phyloP scores from a whole-genome alignment of 2,113 vertebrate genomes.

The Castor canadensis region DNA sequence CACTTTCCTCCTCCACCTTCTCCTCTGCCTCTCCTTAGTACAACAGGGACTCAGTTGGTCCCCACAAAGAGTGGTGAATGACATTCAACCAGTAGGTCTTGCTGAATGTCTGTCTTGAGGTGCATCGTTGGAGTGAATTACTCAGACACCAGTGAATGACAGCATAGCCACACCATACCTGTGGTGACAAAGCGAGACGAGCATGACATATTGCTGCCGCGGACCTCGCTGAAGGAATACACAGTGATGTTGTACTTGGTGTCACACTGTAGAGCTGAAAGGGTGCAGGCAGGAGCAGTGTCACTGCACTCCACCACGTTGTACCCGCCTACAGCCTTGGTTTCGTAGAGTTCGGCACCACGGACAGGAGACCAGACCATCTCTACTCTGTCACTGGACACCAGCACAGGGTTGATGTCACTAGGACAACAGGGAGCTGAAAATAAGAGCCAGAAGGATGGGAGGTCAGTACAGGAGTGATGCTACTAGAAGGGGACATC shows the following conservation, averaged over 20 bases:
- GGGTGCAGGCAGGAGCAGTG: slow-evolving; percentile 87
- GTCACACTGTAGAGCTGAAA: slow-evolving; percentile 90
- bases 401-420: slow-evolving; percentile 81
- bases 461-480: neutral
- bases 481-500: accelerated
- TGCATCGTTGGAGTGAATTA: neutral
- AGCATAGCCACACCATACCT: slow-evolving; percentile 77
- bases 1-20: neutral
- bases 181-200: slow-evolving; percentile 82
- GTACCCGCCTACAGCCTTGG: slow-evolving; percentile 81
- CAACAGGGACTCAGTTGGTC: neutral
- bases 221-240: slow-evolving; percentile 89
- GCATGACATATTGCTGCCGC: slow-evolving; percentile 89
- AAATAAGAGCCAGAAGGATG: neutral
- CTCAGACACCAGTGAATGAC: neutral
- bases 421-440: slow-evolving; percentile 94
- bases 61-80: neutral
- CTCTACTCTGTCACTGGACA: slow-evolving; percentile 90
- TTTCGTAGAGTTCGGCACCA: slow-evolving; percentile 92
- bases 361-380: slow-evolving; percentile 90
- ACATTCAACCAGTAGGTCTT: neutral
- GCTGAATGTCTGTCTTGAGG: neutral
- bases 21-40: neutral
- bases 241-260: slow-evolving; percentile 88
- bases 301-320: slow-evolving; percentile 86